Evolutionary conservation across 2,797 vertebrate genomes (phyloP), one percentile per base, ranked within the genome.

Genomic region (Brachymystax lenok): DNA sequence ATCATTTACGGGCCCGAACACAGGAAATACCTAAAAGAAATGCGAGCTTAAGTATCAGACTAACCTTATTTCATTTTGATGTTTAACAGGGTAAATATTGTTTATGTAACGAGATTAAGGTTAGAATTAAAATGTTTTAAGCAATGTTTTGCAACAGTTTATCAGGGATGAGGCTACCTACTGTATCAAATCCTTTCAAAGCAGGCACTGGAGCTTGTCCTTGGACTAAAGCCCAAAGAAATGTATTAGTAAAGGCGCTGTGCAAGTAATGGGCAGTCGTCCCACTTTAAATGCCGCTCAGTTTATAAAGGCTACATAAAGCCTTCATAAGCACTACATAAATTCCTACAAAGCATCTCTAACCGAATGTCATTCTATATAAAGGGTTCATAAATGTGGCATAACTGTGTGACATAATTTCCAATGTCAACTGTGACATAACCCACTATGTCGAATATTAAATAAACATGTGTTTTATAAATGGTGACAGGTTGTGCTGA

Each of bases 1-100:
- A 82, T 85, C 80, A 70, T 82, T 84, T 51, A 76, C 70, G 77
- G 82, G 90, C 90, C 91, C 93, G 91, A 90, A 91, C 77, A 78
- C 80, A 88, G 84, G 86, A 89, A 88, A 87, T 75, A 77, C 71
- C 78, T 75, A 73, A 78, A 75, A 71, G 52, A 52, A 67, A 13
- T 1, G 3, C 0, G 13, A 27, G 35, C 24, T 69, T 67, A 73
- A 30, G 66, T 75, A 19, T 63, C 59, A 77, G 64, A 51, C 64
- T 17, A 50, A 28, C 76, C 14, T 56, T 19, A 79, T 80, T 81
- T 78, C 52, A 73, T 64, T 63, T 0, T 46, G 61, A 63, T 14
- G n/a, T 8, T 50, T 3, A 69, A 35, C 27, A 69, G 46, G 51
- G 3, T 35, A 24, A 16, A 4, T 56, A 59, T 24, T 7, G 24